Percentiles rank a stretch among this genome's conserved stretches.
Evolutionary conservation across 2,797 vertebrate genomes (phyloP).

Genomic region (Notolepis coatsorum): DNA sequence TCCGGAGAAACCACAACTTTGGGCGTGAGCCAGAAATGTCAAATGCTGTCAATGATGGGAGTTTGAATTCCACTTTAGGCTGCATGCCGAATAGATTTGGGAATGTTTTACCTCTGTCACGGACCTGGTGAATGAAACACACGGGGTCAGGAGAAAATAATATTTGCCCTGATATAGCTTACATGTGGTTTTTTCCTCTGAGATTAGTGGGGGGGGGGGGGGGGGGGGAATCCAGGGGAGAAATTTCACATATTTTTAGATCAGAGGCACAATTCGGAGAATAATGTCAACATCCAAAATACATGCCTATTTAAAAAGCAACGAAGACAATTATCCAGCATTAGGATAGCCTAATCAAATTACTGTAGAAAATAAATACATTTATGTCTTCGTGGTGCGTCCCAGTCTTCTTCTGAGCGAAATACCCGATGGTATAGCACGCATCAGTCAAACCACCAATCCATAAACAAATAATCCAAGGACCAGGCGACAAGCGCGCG

Average conservation of each 20-base stretch:
- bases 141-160: conserved; percentile 34
- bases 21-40: conserved; percentile 3
- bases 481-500: conserved; percentile 3
- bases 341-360: conserved; percentile 14
- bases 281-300: conserved; percentile 44
- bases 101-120: conserved; percentile 52
- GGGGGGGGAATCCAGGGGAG: background rate
- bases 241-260: conserved; percentile 42
- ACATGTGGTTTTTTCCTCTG: conserved; percentile 11
- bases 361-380: conserved; percentile 22
- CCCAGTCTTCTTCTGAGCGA: conserved; percentile 52
- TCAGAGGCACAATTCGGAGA: conserved; percentile 7
- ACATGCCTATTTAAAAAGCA: conserved; percentile 28
- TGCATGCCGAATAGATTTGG: conserved; percentile 52
- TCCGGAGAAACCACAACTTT: background rate
- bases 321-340: conserved; percentile 44
- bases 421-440: conserved; percentile 42
- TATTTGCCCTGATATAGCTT: conserved; percentile 9
- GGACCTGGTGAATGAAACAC: conserved; percentile 63
- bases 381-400: conserved; percentile 39
- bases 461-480: conserved; percentile 56
- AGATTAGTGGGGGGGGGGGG: too few relatives aligned
- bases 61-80: conserved; percentile 50
- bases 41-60: conserved; percentile 24
- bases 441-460: conserved; percentile 38